Percentiles rank a stretch among this genome's conserved stretches.
Evolutionary conservation across 2,113 vertebrate genomes (phyloP).

Genomic region (Pica pica): DNA sequence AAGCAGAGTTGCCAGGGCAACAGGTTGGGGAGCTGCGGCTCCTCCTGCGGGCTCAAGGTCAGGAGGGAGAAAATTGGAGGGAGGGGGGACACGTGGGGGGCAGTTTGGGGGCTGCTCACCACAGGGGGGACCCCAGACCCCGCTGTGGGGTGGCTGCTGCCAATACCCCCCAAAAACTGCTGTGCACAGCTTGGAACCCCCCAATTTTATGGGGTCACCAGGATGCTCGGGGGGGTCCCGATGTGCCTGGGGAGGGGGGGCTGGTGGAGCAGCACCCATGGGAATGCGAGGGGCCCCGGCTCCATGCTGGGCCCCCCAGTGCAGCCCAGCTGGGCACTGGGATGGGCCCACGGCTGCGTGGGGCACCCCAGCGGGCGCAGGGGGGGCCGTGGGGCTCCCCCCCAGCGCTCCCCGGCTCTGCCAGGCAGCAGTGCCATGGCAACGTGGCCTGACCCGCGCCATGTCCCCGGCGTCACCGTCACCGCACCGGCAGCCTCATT

Average conservation of each 20-base stretch:
- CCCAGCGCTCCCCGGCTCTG: background rate
- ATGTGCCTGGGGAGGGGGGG: background rate
- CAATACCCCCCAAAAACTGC: rapidly evolving
- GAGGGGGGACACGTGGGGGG: background rate
- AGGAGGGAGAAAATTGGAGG: background rate
- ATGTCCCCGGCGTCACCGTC: slow-evolving; percentile 73
- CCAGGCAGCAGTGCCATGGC: slow-evolving; percentile 77
- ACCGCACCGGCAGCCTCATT: slow-evolving; percentile 81
- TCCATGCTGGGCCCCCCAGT: background rate
- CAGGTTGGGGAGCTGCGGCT: slow-evolving; percentile 10
- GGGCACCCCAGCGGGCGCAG: background rate
- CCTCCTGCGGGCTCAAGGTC: slow-evolving; percentile 2
- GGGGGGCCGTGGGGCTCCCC: background rate
- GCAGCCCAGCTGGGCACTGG: rapidly evolving
- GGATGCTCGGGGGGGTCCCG: rapidly evolving
- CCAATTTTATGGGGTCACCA: background rate
- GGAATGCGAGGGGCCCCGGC: rapidly evolving
- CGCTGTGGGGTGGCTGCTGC: background rate
- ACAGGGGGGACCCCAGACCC: background rate
- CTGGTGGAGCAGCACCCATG: background rate
- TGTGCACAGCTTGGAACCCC: background rate
- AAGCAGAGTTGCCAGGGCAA: slow-evolving; percentile 23
- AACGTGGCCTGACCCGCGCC: slow-evolving; percentile 73
- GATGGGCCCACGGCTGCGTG: rapidly evolving
- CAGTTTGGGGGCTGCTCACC: background rate